Conservation (phyloP, 2,888 invertebrate genomes). For the Torymus texanus region DNA sequence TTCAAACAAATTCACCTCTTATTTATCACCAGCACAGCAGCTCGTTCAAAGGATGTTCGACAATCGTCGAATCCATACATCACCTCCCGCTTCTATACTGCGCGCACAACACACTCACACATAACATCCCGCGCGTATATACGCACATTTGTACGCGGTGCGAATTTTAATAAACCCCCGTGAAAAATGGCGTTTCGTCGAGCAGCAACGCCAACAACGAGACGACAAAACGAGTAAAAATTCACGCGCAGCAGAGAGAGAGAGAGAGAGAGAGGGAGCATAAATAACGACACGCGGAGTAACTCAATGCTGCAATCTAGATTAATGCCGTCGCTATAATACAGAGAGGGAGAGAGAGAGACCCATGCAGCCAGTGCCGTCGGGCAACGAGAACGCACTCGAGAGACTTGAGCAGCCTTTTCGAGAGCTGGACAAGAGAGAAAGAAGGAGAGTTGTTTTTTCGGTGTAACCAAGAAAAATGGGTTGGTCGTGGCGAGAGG, state of each 20-base stretch:
- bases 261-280: slow-evolving; percentile 1
- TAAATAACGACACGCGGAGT: slow-evolving; percentile 44
- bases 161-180: slow-evolving; percentile 38
- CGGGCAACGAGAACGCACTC: too few relatives aligned
- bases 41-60: neutral
- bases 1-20: slow-evolving; percentile 7
- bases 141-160: neutral
- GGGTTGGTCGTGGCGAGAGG: too few relatives aligned
- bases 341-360: neutral
- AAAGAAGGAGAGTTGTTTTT: too few relatives aligned
- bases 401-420: too few relatives aligned
- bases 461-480: too few relatives aligned
- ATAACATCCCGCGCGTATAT: neutral
- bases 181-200: slow-evolving; percentile 40
- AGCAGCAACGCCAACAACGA: too few relatives aligned
- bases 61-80: slow-evolving; percentile 39
- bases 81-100: slow-evolving; percentile 4
- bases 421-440: too few relatives aligned
- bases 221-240: neutral
- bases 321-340: slow-evolving; percentile 47
- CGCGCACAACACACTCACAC: neutral
- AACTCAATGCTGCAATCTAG: slow-evolving; percentile 53
- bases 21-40: neutral
- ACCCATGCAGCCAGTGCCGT: too few relatives aligned
- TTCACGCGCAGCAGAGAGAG: neutral